Evolutionary conservation across 2,888 invertebrate species (phyloP).

Genomic region (Himalopsyche anomala): DNA sequence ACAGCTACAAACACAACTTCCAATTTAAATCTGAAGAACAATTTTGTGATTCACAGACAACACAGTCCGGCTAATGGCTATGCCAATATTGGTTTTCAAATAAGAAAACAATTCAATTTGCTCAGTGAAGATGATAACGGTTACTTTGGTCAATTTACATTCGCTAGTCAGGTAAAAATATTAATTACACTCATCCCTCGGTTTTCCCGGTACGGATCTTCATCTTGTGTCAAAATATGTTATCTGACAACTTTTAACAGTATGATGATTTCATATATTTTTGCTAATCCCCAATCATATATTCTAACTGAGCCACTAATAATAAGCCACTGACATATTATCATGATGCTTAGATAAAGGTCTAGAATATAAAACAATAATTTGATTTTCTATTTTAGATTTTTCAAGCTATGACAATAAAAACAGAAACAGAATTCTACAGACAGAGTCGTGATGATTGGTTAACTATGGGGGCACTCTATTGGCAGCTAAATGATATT

Average conservation of each 20-base stretch:
- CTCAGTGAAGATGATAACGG: conserved; percentile 75
- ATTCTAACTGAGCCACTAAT: too few relatives aligned
- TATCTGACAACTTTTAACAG: too few relatives aligned
- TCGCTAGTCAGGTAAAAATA: conserved; percentile 86
- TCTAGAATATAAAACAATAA: too few relatives aligned
- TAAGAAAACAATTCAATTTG: conserved; percentile 80
- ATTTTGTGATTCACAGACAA: conserved; percentile 87
- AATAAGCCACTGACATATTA: neutral
- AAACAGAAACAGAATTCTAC: conserved; percentile 90
- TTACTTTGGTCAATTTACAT: conserved; percentile 84
- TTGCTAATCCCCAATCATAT: too few relatives aligned
- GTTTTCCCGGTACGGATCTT: neutral
- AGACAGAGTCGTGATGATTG: conserved; percentile 78
- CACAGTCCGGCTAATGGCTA: conserved; percentile 87
- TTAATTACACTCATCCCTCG: neutral
- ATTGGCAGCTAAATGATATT: conserved; percentile 98
- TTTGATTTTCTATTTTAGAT: conserved; percentile 74
- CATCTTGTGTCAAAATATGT: neutral
- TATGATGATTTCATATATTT: too few relatives aligned
- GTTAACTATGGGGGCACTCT: conserved; percentile 96
- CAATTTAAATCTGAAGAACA: conserved; percentile 77
- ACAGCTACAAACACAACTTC: conserved; percentile 76
- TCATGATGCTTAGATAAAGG: too few relatives aligned
- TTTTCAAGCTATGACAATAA: conserved; percentile 91
- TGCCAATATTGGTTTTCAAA: conserved; percentile 78